Evolutionary conservation across 2,113 vertebrate genomes (phyloP).

Genomic region (Rhinogobius similis): DNA sequence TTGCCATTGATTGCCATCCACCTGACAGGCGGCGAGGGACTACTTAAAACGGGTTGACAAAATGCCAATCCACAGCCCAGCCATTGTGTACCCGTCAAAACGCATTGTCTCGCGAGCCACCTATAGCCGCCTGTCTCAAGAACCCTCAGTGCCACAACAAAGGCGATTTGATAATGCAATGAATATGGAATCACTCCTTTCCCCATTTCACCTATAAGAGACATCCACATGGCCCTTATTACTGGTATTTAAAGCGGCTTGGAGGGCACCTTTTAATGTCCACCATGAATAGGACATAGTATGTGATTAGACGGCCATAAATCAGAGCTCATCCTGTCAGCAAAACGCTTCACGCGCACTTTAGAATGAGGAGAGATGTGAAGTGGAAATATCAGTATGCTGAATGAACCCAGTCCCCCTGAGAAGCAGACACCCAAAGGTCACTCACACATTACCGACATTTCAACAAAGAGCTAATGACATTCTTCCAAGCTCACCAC

Average conservation of each 20-base stretch:
- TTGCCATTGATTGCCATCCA: not conserved
- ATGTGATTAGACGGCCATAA: constrained; percentile 1
- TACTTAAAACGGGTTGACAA: not conserved
- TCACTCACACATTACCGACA: constrained; percentile 5
- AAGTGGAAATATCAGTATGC: constrained; percentile 11
- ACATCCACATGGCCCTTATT: not conserved
- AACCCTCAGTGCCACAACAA: not conserved
- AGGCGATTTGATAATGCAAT: constrained; percentile 1
- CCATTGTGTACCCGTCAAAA: constrained; percentile 1
- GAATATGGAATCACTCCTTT: not conserved
- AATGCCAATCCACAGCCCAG: not conserved
- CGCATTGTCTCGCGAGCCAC: not conserved
- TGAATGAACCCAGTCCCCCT: constrained; percentile 2
- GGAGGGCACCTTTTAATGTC: constrained; percentile 13
- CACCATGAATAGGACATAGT: constrained; percentile 6
- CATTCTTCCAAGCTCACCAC: constrained; percentile 5
- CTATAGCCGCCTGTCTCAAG: not conserved
- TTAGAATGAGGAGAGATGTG: constrained; percentile 12
- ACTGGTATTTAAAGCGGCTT: constrained; percentile 12
- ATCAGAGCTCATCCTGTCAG: not conserved
- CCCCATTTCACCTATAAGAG: not conserved
- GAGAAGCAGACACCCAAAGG: constrained; percentile 3
- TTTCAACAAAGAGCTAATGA: constrained; percentile 11
- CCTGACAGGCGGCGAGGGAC: not conserved
- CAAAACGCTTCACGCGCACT: not conserved